These are phyloP conservation scores for Choreutis nemorana DNA, from an alignment of 2,888 invertebrate species.

Conservation along the genomic window DNA sequence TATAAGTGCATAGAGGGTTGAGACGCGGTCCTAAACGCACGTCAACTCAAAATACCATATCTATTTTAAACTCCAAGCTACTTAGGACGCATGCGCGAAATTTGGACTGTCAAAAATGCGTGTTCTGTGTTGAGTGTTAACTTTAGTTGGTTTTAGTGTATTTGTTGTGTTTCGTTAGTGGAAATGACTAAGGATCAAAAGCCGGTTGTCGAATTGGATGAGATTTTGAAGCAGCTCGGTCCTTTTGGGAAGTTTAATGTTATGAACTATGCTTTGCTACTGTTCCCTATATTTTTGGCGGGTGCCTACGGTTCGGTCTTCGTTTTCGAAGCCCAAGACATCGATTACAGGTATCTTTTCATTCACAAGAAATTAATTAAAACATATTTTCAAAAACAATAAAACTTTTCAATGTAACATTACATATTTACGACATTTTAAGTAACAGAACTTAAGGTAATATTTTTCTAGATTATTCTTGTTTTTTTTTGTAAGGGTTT, in stretches of 20 bases:
- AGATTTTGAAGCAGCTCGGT: slow-evolving; percentile 38
- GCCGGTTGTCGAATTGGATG: slow-evolving; percentile 30
- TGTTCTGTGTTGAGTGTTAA: neutral
- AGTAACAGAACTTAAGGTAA: no score
- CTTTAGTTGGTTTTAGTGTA: neutral
- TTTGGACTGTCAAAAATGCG: neutral
- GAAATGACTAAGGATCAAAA: slow-evolving; percentile 14
- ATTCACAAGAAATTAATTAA: no score
- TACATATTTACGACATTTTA: no score
- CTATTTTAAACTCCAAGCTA: no score
- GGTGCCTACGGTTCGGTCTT: slow-evolving; percentile 51
- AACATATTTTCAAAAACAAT: no score
- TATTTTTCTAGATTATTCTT: no score
- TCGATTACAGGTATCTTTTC: slow-evolving; percentile 38
- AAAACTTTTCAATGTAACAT: no score
- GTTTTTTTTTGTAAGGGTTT: no score
- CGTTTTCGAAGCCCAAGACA: slow-evolving; percentile 50
- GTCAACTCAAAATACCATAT: no score
- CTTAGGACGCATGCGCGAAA: slow-evolving; percentile 1
- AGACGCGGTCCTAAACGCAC: no score
- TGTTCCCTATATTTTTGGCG: slow-evolving; percentile 51
- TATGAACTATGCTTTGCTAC: slow-evolving; percentile 42
- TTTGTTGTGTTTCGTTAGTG: slow-evolving; percentile 4
- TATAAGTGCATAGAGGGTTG: no score
- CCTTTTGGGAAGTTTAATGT: slow-evolving; percentile 49